phyloP scores from a whole-genome alignment of 2,888 invertebrate species.

The Tolmerus cingulatus region DNA sequence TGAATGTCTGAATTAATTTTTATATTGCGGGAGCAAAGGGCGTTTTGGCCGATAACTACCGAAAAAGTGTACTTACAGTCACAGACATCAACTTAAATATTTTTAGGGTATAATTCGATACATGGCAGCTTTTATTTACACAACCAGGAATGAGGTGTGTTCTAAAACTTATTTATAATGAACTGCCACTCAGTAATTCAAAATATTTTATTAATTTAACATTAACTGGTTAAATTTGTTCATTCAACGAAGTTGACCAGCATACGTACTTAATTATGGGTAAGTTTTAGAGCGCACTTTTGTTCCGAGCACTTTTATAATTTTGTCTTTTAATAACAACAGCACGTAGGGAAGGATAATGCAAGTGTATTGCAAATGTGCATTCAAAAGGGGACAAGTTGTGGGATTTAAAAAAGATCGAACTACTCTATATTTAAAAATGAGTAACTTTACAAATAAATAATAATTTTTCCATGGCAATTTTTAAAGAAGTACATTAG shows the following conservation, averaged over 20 bases:
- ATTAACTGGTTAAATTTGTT: neutral
- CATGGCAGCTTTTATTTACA: neutral
- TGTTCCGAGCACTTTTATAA: neutral
- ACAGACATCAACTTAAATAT: neutral
- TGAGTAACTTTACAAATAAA: neutral
- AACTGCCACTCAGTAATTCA: neutral
- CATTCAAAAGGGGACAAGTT: neutral
- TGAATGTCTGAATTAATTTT: neutral
- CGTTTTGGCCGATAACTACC: neutral
- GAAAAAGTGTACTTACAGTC: conserved; percentile 14
- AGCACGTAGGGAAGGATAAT: neutral
- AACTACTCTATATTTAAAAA: neutral
- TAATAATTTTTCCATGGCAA: no score
- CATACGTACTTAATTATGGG: neutral
- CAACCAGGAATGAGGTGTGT: neutral
- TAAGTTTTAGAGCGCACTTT: neutral
- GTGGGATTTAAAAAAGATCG: neutral
- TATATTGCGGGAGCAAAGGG: neutral
- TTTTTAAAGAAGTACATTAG: no score
- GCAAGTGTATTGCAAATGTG: neutral
- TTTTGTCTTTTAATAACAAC: neutral
- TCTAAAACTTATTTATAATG: neutral
- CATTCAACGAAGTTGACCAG: neutral
- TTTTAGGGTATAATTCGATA: neutral
- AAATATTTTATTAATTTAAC: neutral